These are phyloP conservation scores for Drosophila ananassae DNA, from an alignment of 1,140 invertebrate species.

Conservation along the genomic window DNA sequence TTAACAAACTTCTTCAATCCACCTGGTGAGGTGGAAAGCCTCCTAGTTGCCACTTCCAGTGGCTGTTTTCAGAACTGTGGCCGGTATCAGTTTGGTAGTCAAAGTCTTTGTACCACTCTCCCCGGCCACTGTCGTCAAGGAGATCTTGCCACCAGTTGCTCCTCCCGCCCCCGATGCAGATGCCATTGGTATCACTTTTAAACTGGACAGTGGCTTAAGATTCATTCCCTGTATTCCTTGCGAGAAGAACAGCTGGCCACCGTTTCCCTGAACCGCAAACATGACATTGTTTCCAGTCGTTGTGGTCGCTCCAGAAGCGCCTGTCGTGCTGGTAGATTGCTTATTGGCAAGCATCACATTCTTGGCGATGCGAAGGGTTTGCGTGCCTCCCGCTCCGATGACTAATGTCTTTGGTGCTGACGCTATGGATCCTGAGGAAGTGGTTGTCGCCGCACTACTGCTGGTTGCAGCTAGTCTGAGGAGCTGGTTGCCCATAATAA, in stretches of 20 bases:
- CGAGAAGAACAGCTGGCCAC: conserved; percentile 86
- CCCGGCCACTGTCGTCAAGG: conserved; percentile 32
- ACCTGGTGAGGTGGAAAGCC: conserved; percentile 10
- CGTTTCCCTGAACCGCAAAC: conserved; percentile 86
- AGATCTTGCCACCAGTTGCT: conserved; percentile 41
- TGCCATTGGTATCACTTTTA: conserved; percentile 86
- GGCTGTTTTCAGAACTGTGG: conserved; percentile 62
- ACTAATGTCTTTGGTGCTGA: conserved; percentile 69
- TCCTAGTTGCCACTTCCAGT: conserved; percentile 58
- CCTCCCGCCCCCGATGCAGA: conserved; percentile 12
- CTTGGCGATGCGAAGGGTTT: conserved; percentile 72
- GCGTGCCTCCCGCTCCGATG: conserved; percentile 58
- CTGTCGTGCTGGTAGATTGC: conserved; percentile 21
- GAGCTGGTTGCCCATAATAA: conserved; percentile 84
- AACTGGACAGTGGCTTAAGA: conserved; percentile 88
- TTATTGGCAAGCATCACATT: conserved; percentile 62
- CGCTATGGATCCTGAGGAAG: conserved; percentile 36
- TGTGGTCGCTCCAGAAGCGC: conserved; percentile 20
- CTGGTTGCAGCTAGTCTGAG: conserved; percentile 65
- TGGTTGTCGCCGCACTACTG: conserved; percentile 29
- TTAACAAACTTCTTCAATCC: conserved; percentile 63
- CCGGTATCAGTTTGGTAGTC: conserved; percentile 55
- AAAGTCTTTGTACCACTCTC: conserved; percentile 35
- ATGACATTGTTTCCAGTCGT: conserved; percentile 85
- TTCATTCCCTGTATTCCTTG: conserved; percentile 86